Base-by-base conservation (phyloP, 2,113 vertebrate genomes). In the Rhinoderma darwinii region DNA sequence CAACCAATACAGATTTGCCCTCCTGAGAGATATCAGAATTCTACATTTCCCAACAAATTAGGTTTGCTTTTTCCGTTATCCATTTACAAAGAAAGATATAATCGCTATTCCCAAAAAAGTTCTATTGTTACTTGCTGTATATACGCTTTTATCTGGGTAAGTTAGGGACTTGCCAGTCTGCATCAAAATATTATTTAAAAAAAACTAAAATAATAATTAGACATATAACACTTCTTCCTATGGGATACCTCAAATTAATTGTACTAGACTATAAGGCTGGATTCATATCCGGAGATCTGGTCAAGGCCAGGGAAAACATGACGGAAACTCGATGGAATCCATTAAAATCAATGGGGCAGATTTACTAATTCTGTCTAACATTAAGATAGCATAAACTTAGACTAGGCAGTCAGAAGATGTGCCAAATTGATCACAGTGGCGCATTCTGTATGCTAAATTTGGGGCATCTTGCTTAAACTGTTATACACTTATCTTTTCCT, bases 131-230 rank as follows among this genome's bases (percentile, higher is more conserved):
- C 66, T 37, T 37, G 66, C 35, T 70, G 35, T 37, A 37, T 70
- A 37, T 70, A 32, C 35, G 17, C 66, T 70, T 70, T 20, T 70
- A 20, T 37, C 66, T 70, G 66, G 66, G 66, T 70, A 70, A 70
- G 35, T 9, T 1, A 35, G 66, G 66, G 66, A 70, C 66, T 70
- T 70, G 66, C 66, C 66, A 20, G 15, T 20, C 32, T 6, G 4
- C 66, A 70, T 37, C 66, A 37, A 70, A 70, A 39, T 5, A 70
- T 37, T 70, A 22, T 70, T 7, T 32, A 37, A 37, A 11, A 20
- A 35, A 37, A 70, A 70, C n/a, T n/a, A 35, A 37, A 37, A 70
- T 18, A 68, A 37, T 37, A 70, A 39, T 20, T 22, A 37, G 17
- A 59, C 25, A 25, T 25, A 4, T 66, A 63, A 30, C 30, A 6